phyloP scores from a whole-genome alignment of 1,140 invertebrate species.

The Cotesia vestalis region DNA sequence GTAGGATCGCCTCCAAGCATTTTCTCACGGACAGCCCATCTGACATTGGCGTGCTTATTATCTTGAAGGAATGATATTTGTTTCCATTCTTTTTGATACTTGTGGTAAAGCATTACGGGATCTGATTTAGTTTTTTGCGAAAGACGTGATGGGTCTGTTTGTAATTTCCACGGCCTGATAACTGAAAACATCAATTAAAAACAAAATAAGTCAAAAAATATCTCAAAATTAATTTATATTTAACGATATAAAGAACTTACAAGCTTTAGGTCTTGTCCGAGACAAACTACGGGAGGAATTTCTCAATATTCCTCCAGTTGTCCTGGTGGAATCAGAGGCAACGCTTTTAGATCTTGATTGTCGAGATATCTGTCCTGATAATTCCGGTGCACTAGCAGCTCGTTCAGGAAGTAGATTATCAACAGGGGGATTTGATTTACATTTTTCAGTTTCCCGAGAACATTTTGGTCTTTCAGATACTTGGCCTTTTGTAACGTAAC shows the following conservation, averaged over 20 bases:
- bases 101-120: constrained; percentile 78
- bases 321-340: constrained; percentile 42
- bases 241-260: constrained; percentile 42
- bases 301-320: constrained; percentile 30
- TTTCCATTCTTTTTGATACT: constrained; percentile 78
- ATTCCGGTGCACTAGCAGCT: constrained; percentile 40
- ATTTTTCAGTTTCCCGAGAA: constrained; percentile 5
- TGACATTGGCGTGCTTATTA: constrained; percentile 68
- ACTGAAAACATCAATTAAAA: constrained; percentile 54
- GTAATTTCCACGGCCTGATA: constrained; percentile 63
- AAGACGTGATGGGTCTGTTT: constrained; percentile 48
- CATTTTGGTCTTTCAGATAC: constrained; percentile 15
- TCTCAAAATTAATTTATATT: not conserved
- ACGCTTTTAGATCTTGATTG: constrained; percentile 42
- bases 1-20: constrained; percentile 65
- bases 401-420: constrained; percentile 13
- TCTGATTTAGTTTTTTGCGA: constrained; percentile 67
- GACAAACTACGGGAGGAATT: constrained; percentile 44
- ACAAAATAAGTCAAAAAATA: constrained; percentile 19
- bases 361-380: constrained; percentile 25
- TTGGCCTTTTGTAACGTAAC: not conserved
- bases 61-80: constrained; percentile 77
- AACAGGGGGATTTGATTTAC: not conserved
- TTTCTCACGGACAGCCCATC: constrained; percentile 71
- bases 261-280: constrained; percentile 48